phyloP scores from a whole-genome alignment of 2,113 vertebrate species.

The Scomber japonicus region DNA sequence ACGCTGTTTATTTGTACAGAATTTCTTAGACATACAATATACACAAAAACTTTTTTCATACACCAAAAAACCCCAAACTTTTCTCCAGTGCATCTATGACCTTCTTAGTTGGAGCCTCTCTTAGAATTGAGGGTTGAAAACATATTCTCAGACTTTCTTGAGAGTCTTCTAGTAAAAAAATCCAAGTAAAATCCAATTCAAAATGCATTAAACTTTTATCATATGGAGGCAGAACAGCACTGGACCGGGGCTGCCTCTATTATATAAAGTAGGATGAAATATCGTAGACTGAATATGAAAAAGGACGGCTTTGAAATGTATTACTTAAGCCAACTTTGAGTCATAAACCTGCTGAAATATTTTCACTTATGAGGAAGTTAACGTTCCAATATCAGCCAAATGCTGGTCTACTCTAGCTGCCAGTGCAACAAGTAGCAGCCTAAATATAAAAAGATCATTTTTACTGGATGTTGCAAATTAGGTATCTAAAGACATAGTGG shows the following conservation, averaged over 20 bases:
- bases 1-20: not conserved
- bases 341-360: conserved; percentile 10
- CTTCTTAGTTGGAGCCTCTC: too few species aligned
- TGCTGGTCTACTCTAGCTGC: not conserved
- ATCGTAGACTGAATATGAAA: conserved; percentile 50
- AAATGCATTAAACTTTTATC: conserved; percentile 76
- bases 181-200: conserved; percentile 67
- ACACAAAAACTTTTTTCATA: not conserved
- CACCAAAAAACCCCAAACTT: not conserved
- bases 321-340: not conserved
- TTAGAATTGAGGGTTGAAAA: not conserved
- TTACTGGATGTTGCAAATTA: not conserved
- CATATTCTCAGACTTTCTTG: not conserved
- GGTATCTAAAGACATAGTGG: not conserved
- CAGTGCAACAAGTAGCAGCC: not conserved
- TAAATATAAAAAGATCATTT: not conserved
- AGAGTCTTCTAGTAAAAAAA: not conserved
- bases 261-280: conserved; percentile 40
- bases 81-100: too few species aligned
- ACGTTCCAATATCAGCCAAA: not conserved
- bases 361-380: not conserved
- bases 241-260: conserved; percentile 2
- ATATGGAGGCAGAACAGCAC: conserved; percentile 35
- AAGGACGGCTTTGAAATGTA: conserved; percentile 12
- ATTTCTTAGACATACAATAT: too few species aligned